A percentile compares a stretch with the other conserved stretches of the same genome.
Evolutionary conservation across 2,888 invertebrate genomes (phyloP).

Genomic region (Myopa tessellatipennis): DNA sequence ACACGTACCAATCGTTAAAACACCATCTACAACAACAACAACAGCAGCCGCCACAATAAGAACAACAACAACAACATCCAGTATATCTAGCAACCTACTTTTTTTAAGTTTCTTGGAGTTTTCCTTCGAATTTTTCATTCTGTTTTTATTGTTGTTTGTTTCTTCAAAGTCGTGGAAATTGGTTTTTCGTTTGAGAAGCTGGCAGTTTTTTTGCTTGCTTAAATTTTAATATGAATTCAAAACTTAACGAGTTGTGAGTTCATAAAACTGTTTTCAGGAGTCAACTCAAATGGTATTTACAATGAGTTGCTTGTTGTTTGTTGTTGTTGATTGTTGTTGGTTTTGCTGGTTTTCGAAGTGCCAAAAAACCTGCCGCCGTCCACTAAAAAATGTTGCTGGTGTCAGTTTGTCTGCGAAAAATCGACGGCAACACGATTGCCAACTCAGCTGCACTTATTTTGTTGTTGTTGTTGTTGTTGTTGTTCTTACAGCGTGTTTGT

Average conservation of each 20-base stretch:
- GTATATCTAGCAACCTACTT: background rate
- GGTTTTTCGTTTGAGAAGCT: background rate
- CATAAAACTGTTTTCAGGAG: background rate
- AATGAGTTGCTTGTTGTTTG: background rate
- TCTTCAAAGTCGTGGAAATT: conserved; percentile 12
- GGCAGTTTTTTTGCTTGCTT: background rate
- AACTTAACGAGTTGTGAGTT: conserved; percentile 12
- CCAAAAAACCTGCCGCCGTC: background rate
- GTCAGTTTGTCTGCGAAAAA: background rate
- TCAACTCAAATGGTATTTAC: background rate
- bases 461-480: background rate
- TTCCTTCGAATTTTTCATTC: conserved; percentile 16
- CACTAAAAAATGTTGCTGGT: background rate
- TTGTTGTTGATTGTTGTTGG: background rate
- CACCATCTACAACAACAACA: too few relatives aligned
- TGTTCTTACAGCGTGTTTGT: background rate
- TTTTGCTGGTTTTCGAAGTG: background rate
- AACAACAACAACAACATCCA: too few relatives aligned
- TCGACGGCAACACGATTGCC: background rate
- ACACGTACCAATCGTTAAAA: background rate
- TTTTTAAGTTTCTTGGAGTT: conserved; percentile 3
- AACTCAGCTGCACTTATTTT: background rate
- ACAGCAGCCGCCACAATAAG: background rate
- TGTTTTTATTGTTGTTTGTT: conserved; percentile 27
- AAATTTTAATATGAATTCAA: conserved; percentile 13